Base-by-base conservation (phyloP, 2,888 invertebrate species). In the Eristalis tenax region DNA sequence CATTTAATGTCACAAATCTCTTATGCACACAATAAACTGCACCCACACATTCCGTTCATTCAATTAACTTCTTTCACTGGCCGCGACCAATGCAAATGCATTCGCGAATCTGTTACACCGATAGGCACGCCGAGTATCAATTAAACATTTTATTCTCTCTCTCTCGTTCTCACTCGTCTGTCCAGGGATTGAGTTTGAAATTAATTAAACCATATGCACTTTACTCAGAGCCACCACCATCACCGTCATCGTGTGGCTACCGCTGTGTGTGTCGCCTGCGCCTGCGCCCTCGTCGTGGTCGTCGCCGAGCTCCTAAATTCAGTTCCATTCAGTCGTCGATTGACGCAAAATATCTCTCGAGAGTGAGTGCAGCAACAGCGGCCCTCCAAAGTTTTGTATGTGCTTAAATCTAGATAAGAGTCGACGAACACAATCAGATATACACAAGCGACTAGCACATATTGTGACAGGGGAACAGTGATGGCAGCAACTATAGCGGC, bases 121-220 rank as follows among this genome's bases (percentile, higher is more conserved):
- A 86, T 81, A 82, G 68, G 35, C 77, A 64, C 63, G 70, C 77
- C 43, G 64, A 81, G 81, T 77, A 85, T 77, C 81, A 86, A 78
- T 86, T 86, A 82, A 82, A 82, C 77, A 78, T 70, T 81, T 77
- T 75, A 43, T 71, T 13, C n/a, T 61, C 32, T 64, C 22, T 6
- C 4, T 15, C 59, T 32, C 64, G 32, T 56, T 43, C 76, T 4
- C 40, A n/a, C 40, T n/a, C 6, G 43, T 15, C 50, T 18, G 38
- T 8, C 50, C 50, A 1, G 50, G 50, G 50, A 50, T 6, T 18
- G 69, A 70, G 78, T 65, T 83, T 75, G 63, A 86, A 86, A 71
- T 82, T 82, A 86, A 86, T 83, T 86, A 86, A 86, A 86, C 82
- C 82, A 86, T 86, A 86, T 86, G 65, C 78, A 82, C 71, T 69